phyloP scores from a whole-genome alignment of 1,140 invertebrate genomes.

The Brachionus asplanchnoidis region DNA sequence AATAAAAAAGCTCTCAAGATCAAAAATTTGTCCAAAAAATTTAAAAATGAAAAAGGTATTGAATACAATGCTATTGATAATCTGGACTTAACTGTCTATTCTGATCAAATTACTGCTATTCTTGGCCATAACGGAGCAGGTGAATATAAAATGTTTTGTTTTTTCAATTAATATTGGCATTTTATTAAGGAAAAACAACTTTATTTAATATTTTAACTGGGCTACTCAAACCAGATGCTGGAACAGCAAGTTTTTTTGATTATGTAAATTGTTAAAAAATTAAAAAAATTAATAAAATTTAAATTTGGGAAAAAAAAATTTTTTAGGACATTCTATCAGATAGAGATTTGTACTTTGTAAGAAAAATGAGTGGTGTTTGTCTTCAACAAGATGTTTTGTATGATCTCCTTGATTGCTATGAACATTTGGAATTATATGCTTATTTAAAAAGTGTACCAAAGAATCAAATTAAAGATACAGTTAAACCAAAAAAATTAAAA shows the following conservation, averaged over 20 bases:
- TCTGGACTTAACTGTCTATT: slow-evolving; percentile 49
- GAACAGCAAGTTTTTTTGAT: not conserved
- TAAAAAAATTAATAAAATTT: too few relatives aligned
- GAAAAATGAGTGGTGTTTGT: slow-evolving; percentile 61
- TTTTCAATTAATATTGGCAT: not conserved
- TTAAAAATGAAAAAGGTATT: slow-evolving; percentile 39
- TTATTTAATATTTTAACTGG: slow-evolving; percentile 70
- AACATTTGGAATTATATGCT: slow-evolving; percentile 62
- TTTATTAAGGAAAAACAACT: slow-evolving; percentile 59
- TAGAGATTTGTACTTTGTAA: slow-evolving; percentile 67
- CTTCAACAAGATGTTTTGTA: slow-evolving; percentile 64
- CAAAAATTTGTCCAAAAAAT: slow-evolving; percentile 9
- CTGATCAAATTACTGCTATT: slow-evolving; percentile 72
- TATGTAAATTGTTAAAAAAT: not conserved
- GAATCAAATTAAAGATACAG: slow-evolving; percentile 8
- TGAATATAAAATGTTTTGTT: not conserved
- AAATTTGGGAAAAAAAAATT: too few relatives aligned
- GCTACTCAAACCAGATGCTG: not conserved
- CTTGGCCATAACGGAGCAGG: slow-evolving; percentile 74
- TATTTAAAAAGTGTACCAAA: slow-evolving; percentile 42
- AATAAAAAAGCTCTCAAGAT: slow-evolving; percentile 1
- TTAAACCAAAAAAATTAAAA: not conserved
- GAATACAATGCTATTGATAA: slow-evolving; percentile 37
- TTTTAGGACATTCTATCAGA: slow-evolving; percentile 62
- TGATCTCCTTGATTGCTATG: slow-evolving; percentile 64